Percentiles rank a stretch among this genome's conserved stretches.
Evolutionary conservation across 2,797 vertebrate genomes (phyloP).

Genomic region (Notamacropus eugenii): DNA sequence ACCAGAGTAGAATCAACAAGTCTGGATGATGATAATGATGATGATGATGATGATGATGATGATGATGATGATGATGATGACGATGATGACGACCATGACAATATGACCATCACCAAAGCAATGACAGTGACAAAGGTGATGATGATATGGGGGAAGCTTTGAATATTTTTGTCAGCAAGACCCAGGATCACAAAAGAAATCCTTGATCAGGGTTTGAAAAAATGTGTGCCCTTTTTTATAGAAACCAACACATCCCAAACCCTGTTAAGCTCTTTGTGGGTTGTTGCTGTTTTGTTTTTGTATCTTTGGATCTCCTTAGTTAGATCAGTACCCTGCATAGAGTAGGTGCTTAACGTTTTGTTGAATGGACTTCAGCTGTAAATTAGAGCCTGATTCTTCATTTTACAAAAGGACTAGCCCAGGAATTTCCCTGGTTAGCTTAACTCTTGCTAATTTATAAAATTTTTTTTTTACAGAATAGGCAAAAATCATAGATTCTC

Average conservation of each 20-base stretch:
- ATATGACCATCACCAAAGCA: not conserved
- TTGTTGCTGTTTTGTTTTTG: not conserved
- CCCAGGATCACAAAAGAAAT: not conserved
- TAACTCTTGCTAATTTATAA: not conserved
- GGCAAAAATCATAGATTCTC: not conserved
- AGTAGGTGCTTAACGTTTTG: not conserved
- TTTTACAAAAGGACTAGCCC: not conserved
- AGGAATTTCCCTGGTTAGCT: not conserved
- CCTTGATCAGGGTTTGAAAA: not conserved
- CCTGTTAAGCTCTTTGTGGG: not conserved
- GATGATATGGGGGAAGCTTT: not conserved
- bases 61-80: too few relatives aligned
- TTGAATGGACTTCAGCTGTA: not conserved
- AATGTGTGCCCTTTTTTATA: not conserved
- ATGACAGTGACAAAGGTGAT: not conserved
- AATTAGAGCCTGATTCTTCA: conserved; percentile 3
- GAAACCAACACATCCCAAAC: not conserved
- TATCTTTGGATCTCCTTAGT: not conserved
- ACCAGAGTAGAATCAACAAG: not conserved
- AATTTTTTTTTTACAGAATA: not conserved
- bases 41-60: not conserved
- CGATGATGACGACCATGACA: not conserved
- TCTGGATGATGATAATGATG: not conserved
- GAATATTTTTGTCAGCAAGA: not conserved
- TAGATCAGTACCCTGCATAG: not conserved